These are phyloP conservation scores for Uropsilus gracilis DNA, from an alignment of 2,113 vertebrate genomes.

Conservation along the genomic window DNA sequence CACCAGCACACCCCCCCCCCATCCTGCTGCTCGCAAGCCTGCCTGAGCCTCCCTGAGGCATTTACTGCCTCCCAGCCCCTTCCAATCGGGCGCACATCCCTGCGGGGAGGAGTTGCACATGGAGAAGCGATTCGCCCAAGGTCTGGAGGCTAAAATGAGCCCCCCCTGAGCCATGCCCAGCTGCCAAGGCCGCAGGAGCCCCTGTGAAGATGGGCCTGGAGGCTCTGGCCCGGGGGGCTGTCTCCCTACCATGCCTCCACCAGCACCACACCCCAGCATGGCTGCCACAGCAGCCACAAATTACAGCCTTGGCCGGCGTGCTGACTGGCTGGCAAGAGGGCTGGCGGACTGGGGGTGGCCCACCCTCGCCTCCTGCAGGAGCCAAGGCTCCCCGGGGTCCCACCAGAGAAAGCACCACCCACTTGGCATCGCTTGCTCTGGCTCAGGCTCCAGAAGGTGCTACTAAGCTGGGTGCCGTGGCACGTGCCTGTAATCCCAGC, in stretches of 20 bases:
- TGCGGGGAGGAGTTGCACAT: rapidly evolving
- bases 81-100: rapidly evolving
- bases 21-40: background rate
- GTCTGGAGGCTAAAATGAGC: rapidly evolving
- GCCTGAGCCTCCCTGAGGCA: too few species aligned
- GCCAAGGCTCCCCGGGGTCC: background rate
- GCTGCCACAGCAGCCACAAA: background rate
- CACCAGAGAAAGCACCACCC: rapidly evolving
- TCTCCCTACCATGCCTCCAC: background rate
- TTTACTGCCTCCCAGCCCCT: rapidly evolving
- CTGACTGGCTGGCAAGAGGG: background rate
- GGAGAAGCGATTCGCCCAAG: rapidly evolving
- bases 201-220: background rate
- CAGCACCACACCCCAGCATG: background rate
- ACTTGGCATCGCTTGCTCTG: rapidly evolving
- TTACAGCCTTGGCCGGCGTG: background rate
- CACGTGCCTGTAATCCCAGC: too few species aligned
- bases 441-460: too few species aligned
- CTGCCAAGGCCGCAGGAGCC: slow-evolving; percentile 35
- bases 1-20: rapidly evolving
- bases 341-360: too few species aligned
- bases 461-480: too few species aligned
- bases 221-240: background rate
- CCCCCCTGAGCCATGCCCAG: rapidly evolving
- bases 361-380: background rate